Evolutionary conservation across 2,888 invertebrate genomes (phyloP), one percentile per base, ranked within the genome.

Genomic region (Pyralis farinalis): DNA sequence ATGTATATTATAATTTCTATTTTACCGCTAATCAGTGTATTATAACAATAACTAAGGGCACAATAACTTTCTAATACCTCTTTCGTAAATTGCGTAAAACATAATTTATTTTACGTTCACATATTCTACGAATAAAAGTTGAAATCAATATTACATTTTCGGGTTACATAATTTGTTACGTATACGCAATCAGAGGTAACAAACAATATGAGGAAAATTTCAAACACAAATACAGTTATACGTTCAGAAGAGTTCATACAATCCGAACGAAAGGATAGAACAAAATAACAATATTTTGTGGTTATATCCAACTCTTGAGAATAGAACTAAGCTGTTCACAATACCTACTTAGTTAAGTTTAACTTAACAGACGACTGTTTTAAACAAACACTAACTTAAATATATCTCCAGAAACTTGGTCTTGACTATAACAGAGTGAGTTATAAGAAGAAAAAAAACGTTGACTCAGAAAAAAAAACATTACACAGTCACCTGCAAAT

Each of bases 281-380:
- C 48, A 45, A 52, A 49, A 51, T 43, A 43, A 54, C 58, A 50
- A 51, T 50, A 49, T 56, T 55, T 58, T 42, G 61, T 45, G 54
- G 59, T 53, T 53, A 47, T 43, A 22, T 37, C 39, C 38, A 49
- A 49, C 52, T 53, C 46, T 49, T 37, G 45, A 50, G 55, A 55
- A 50, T 37, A 49, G 42, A 55, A 55, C 51, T 55, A 52, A 50
- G 52, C 47, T 47, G 54, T 56, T 47, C 49, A 41, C 54, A 54
- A 53, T 68, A 61, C 65, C 69, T 68, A 69, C 65, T 70, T 68
- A 69, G 63, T 69, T 65, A 67, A 67, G 63, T 71, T 67, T 52
- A 54, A 49, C 55, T 52, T 48, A 58, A 55, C 60, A 52, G 62
- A 57, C 53, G 49, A 58, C 58, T 51, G 57, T 61, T 61, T 65